Conservation (phyloP, 2,888 invertebrate genomes). For the Leucophenga montana region DNA sequence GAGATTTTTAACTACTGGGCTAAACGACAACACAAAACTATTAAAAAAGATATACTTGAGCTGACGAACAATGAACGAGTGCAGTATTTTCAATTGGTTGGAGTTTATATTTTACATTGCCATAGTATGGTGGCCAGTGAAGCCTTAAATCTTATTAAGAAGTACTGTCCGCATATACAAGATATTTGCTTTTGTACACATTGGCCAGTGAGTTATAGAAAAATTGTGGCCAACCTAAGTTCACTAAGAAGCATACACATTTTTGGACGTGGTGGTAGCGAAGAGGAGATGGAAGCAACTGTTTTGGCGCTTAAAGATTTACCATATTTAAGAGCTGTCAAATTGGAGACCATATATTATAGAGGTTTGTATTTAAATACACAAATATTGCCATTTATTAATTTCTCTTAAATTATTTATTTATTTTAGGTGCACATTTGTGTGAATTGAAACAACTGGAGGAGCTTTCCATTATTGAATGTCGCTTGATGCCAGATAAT, state of each 20-base stretch:
- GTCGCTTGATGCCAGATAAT: neutral
- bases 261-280: no score
- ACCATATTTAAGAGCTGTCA: no score
- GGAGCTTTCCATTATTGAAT: neutral
- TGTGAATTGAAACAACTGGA: neutral
- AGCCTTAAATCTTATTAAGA: neutral
- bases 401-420: neutral
- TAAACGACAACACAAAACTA: neutral
- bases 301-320: no score
- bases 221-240: no score
- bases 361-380: no score
- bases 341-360: no score
- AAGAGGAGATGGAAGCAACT: no score
- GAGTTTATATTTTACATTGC: neutral
- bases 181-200: neutral
- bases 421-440: neutral
- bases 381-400: neutral
- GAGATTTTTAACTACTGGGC: neutral
- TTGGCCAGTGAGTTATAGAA: no score
- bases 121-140: no score
- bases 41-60: no score
- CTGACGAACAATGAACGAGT: neutral
- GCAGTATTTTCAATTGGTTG: constrained; percentile 1
- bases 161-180: neutral
- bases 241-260: no score